Evolutionary conservation across 2,888 invertebrate genomes (phyloP).

Genomic region (Lysandra coridon): DNA sequence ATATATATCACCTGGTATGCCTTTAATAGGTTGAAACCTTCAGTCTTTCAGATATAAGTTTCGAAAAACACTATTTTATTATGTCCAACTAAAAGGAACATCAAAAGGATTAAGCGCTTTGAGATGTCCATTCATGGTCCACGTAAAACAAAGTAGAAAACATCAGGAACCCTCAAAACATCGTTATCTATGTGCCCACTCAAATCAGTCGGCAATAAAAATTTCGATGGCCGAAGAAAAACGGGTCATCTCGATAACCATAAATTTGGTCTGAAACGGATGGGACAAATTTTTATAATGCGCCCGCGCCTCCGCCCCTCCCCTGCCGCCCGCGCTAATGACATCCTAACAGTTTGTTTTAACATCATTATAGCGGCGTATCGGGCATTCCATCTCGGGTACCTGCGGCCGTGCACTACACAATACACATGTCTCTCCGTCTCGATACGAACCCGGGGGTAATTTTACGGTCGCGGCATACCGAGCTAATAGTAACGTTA

Average conservation of each 20-base stretch:
- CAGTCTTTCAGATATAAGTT: background rate
- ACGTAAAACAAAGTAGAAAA: slow-evolving; percentile 57
- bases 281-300: slow-evolving; percentile 81
- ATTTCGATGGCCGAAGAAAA: slow-evolving; percentile 71
- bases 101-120: slow-evolving; percentile 40
- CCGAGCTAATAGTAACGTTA: slow-evolving; percentile 19
- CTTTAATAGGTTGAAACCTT: no score
- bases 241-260: slow-evolving; percentile 75
- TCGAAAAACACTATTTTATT: background rate
- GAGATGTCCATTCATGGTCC: slow-evolving; percentile 60
- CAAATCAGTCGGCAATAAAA: slow-evolving; percentile 75
- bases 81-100: background rate
- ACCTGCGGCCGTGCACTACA: slow-evolving; percentile 58
- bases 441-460: slow-evolving; percentile 48
- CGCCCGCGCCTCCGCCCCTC: slow-evolving; percentile 70
- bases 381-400: slow-evolving; percentile 75
- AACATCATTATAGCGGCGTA: slow-evolving; percentile 79
- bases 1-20: no score
- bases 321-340: slow-evolving; percentile 74
- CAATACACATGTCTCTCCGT: slow-evolving; percentile 57
- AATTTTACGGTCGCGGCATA: slow-evolving; percentile 32
- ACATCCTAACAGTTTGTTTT: slow-evolving; percentile 79
- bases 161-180: slow-evolving; percentile 59
- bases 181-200: slow-evolving; percentile 77
- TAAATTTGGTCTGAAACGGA: slow-evolving; percentile 78